Evolutionary conservation across 2,888 invertebrate genomes (phyloP), one percentile per base, ranked within the genome.

Genomic region (Beris chalybata): DNA sequence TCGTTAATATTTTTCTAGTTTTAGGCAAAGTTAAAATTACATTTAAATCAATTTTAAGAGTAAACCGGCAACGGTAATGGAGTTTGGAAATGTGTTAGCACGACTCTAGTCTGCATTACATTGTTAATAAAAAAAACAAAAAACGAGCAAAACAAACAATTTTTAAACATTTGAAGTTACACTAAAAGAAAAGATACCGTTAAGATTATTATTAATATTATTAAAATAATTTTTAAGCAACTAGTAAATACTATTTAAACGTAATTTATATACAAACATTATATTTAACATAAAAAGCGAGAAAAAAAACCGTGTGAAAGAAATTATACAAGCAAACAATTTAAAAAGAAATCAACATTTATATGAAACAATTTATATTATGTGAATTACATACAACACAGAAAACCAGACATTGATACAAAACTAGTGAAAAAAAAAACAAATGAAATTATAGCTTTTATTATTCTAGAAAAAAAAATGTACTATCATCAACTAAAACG

Each of bases 191-290:
- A 30, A 47, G 47, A 29, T 47, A 59, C 31, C 58, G 58, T 59
- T 59, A 59, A 59, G 58, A n/a, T 30, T 47, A 7, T 15, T 13
- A 52, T 12, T 22, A 52, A 52, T 22, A 30, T 53, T 30, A 59
- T 59, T 59, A 47, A 47, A 44, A n/a, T 44, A 47, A 38, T 38
- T 38, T 29, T 59, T 59, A 59, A 59, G 48, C 47, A 59, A 48
- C 48, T 59, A 59, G 58, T 59, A 15, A 56, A 56, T 43, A 59
- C 47, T 59, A 59, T 59, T 59, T 59, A 59, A 57, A 54, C 4
- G 29, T 44, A 59, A 48, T 11, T 59, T 47, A 30, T 59, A 47
- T 59, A 59, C 47, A 59, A 44, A 56, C 54, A 54, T 9, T 29
- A n/a, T 54, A 54, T 12, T 30, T 54, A 30, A 4, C 30, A 54